Evolutionary conservation across 2,888 invertebrate species (phyloP), one percentile per base, ranked within the genome.

Genomic region (Tipula unca): DNA sequence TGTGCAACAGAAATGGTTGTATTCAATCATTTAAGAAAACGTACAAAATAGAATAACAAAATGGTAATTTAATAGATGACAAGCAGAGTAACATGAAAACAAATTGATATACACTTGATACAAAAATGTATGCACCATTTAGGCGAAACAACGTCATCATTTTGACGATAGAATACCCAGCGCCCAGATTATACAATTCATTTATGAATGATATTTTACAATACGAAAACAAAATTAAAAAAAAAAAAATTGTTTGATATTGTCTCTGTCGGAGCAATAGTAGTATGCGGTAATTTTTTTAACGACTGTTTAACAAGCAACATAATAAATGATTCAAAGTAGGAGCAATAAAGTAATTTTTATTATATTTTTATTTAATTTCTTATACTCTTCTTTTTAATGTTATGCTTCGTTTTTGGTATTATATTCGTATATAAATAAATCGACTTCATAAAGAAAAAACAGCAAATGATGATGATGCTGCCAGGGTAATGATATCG

Each of bases 31-130:
- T 69, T 82, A 29, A 82, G 29, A 29, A 10, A 32, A 29, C 1
- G 82, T 82, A 82, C 29, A 14, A 82, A 69, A 39, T 13, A 39
- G 13, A 39, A 39, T 13, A 39, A 13, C 25, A 25, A 69, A 82
- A 82, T 82, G 82, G 82, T 82, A 82, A 82, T 82, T 82, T 82
- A 82, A 82, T 48, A 48, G 48, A 48, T 48, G 48, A 17, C 48
- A 17, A 48, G 17, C 4, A 6, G 17, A 39, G 48, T 48, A 17
- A 32, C 32, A 32, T 32, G 32, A 32, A n/a, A 48, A 48, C 48
- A 48, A 48, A 48, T 17, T 48, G 48, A 2, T 6, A n/a, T 48
- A 48, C 48, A 48, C 17, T 48, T n/a, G 17, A 17, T 48, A 48
- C 48, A 17, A 48, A 48, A 48, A 17, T n/a, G 3, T 17, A 17